Evolutionary conservation across 2,888 invertebrate genomes (phyloP).

Genomic region (Ypsolopha sequella): DNA sequence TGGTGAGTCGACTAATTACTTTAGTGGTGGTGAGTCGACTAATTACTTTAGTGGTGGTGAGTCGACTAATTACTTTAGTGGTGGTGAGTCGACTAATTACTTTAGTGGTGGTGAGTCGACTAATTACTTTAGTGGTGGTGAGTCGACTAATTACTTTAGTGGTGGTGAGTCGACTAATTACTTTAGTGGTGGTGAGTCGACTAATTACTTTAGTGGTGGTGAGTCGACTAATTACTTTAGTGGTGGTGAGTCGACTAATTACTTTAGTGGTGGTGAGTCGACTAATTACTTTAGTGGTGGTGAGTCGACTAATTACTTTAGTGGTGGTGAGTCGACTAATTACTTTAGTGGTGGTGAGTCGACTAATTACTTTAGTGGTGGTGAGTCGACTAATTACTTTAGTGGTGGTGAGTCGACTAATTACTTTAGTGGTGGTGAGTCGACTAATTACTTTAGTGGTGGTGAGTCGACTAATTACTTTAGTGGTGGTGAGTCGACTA

Average conservation of each 20-base stretch:
- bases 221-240: conserved; percentile 1
- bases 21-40: conserved; percentile 2
- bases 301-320: conserved; percentile 1
- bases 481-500: conserved; percentile 1
- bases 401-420: conserved; percentile 1
- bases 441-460: conserved; percentile 3
- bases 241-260: conserved; percentile 1
- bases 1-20: not conserved
- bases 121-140: conserved; percentile 3
- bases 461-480: not conserved
- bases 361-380: conserved; percentile 3
- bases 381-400: conserved; percentile 1
- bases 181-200: conserved; percentile 1
- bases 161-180: conserved; percentile 1
- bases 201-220: conserved; percentile 3
- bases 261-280: conserved; percentile 1
- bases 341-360: conserved; percentile 1
- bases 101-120: conserved; percentile 2
- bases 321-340: conserved; percentile 1
- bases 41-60: conserved; percentile 3
- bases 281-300: conserved; percentile 3
- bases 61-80: conserved; percentile 1
- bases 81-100: not conserved
- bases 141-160: not conserved
- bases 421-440: conserved; percentile 2